Base-by-base conservation (phyloP, 2,113 vertebrate species). In the Ranitomeya imitator region DNA sequence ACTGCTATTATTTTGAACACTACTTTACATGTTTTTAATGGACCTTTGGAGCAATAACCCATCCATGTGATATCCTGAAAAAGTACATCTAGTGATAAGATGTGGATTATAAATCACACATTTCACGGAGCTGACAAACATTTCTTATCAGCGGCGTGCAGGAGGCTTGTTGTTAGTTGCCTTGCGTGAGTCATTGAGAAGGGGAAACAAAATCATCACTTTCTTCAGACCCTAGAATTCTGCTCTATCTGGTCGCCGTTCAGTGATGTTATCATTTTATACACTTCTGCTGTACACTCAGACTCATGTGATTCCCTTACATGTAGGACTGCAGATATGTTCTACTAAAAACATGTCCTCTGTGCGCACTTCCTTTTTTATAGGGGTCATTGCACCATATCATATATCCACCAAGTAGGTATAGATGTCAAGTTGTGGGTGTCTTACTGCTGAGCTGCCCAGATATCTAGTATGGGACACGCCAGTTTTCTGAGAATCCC, bases 141-240 rank as follows among this genome's bases (percentile, higher is more conserved):
- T 69, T 9, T 16, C 51, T 86, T 79, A 86, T 86, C 76, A 79
- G 51, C 76, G 55, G 85, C 21, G 60, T 67, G 85, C 85, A 86
- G 74, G 18, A 67, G n/a, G 85, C 74, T 79, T 60, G 31, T 57
- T 52, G 76, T 69, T 59, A 81, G 85, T 45, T 21, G 19, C 11
- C 60, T 67, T 54, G 21, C 8, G 65, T 77, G n/a, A 69, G 51
- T 78, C 74, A 86, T 63, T 85, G 84, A 60, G 16, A 26, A 10
- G n/a, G 19, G 37, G 31, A 67, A 7, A 65, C 61, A 52, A 67
- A 79, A 9, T 57, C 78, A 69, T 65, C 18, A 26, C 78, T 69
- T 80, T 59, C 85, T n/a, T 67, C 51, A 13, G 67, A 69, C 9
- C 74, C 7, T 26, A 52, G 31, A 67, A 54, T 10, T 71, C 77